Base-by-base conservation (phyloP, 1,140 invertebrate species). In the Drosophila parabipectinata region DNA sequence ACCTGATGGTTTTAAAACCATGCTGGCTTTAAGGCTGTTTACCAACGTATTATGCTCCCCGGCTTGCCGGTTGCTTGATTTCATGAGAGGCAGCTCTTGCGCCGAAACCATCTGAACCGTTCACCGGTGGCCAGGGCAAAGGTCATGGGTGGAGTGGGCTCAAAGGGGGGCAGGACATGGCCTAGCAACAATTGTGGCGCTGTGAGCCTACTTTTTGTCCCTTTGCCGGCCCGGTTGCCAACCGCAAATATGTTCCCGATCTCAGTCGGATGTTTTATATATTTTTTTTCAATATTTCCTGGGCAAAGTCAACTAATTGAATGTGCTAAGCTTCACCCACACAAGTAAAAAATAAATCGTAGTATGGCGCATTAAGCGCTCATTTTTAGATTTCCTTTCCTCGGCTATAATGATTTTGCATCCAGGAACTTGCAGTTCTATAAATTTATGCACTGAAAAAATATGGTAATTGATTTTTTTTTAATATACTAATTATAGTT, bases 231-330 rank as follows among this genome's bases (percentile, higher is more conserved):
- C 68, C 55, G 59, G 62, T 73, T 81, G 68, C 68, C 73, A 82
- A 82, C 79, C 79, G 79, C 79, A 82, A 82, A 82, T 78, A 82
- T 74, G 60, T 59, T 67, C 61, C 56, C 48, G 39, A 37, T 66
- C 55, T 12, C 44, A 28, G 56, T 28, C 9, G 72, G 32, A 39
- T 67, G 47, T 44, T 57, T 68, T 51, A 51, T 60, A 14, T 54
- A n/a, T 62, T 15, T 18, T 21, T 21, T 21, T 47, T 21, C 47
- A 10, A 48, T 56, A 47, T 30, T 60, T 61, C 61, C 63, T 64
- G 64, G 72, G 68, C 58, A 77, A 73, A 72, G 83, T 44, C 83
- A 87, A 82, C 83, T 87, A 87, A 88, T 87, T 87, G 83, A 87
- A 87, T 87, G 78, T 82, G 83, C 82, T 62, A 78, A 88, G 75